phyloP scores from a whole-genome alignment of 2,888 invertebrate species.

The Eutolmus rufibarbis region DNA sequence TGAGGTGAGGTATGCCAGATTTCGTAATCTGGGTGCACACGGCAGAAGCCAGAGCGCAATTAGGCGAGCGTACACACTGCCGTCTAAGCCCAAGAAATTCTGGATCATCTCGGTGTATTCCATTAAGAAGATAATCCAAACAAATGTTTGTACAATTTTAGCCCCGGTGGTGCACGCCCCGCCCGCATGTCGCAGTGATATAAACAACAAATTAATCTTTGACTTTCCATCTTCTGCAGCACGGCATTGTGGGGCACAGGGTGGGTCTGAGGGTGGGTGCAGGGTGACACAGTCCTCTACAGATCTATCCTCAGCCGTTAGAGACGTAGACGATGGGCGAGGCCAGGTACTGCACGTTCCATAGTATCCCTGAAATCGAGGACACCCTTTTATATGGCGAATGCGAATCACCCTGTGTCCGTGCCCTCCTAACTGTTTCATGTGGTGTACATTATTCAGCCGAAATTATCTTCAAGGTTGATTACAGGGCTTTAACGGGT shows the following conservation, averaged over 20 bases:
- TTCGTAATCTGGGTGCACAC: neutral
- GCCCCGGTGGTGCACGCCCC: neutral
- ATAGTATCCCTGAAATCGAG: neutral
- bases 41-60: neutral
- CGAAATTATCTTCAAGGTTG: slow-evolving; percentile 34
- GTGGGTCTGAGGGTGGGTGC: neutral
- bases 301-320: neutral
- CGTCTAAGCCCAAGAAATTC: neutral
- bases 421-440: neutral
- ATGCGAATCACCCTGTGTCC: neutral
- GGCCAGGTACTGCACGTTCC: neutral
- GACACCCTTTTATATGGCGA: neutral
- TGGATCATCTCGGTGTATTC: neutral
- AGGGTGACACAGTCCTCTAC: neutral
- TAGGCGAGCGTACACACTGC: neutral
- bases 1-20: neutral
- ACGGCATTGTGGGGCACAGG: neutral
- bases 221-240: slow-evolving; percentile 22
- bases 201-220: slow-evolving; percentile 28
- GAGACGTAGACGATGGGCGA: neutral
- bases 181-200: slow-evolving; percentile 4
- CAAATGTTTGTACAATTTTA: slow-evolving; percentile 20
- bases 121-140: slow-evolving; percentile 30
- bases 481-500: slow-evolving; percentile 14
- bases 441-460: slow-evolving; percentile 25